Evolutionary conservation across 2,113 vertebrate genomes (phyloP), one percentile per base, ranked within the genome.

Genomic region (Sorex fumeus): DNA sequence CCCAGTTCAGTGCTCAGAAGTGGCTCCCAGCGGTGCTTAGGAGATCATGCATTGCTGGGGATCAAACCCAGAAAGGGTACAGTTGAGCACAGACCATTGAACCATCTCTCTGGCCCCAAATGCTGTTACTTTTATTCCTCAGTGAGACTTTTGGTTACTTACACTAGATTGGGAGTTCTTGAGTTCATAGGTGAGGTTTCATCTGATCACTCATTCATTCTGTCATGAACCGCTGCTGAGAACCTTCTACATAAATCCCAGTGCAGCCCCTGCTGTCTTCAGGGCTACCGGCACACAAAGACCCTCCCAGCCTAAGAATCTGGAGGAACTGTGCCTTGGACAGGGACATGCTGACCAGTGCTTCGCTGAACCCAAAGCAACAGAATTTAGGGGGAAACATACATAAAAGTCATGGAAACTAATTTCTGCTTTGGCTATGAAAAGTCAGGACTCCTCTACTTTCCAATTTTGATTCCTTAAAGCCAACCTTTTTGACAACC

Each of bases 381-480:
- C 19, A 69, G n/a, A 70, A 66, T 72, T 78, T 71, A 69, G 23
- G 27, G 40, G 13, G 34, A 87, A 62, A 60, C 43, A 60, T 71
- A 86, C 13, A n/a, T 40, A 80, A 76, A 90, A 2, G 23, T 34
- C 71, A 15, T 75, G 21, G 27, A 74, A 95, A 74, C n/a, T 25
- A 69, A 66, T 6, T 16, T 18, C 23, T 60, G 27, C 40, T 43
- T 36, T 16, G 11, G 27, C 69, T 82, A 19, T 23, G 21, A 60
- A 75, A 78, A n/a, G 28, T 75, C 19, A n/a, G 53, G n/a, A 66
- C 84, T 82, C 88, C 57, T 86, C 64, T 70, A 75, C 25, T 82
- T 88, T 74, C 23, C 53, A 92, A 77, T 82, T 88, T 85, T 86
- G 30, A 86, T 40, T 72, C 62, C 13, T 25, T 57, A 90, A 91